Conservation (phyloP, 2,888 invertebrate species). For the Apotomis betuletana region DNA sequence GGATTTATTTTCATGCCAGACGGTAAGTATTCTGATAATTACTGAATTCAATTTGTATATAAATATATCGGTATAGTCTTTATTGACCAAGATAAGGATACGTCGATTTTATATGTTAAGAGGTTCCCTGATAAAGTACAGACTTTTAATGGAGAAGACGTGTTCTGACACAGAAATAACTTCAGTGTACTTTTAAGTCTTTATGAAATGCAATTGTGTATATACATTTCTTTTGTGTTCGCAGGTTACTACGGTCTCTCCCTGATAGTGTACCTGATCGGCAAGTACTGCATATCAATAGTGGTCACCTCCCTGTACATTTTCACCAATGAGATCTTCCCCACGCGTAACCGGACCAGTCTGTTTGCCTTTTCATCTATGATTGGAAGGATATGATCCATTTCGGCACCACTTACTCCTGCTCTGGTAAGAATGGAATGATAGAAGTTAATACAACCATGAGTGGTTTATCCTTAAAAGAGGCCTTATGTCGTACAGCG, state of each 20-base stretch:
- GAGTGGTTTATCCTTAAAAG: no score
- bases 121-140: no score
- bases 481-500: no score
- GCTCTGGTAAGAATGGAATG: constrained; percentile 65
- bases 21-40: constrained; percentile 55
- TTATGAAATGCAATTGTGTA: no score
- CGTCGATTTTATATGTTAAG: no score
- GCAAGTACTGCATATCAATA: constrained; percentile 83
- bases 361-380: constrained; percentile 85
- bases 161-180: no score
- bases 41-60: no score
- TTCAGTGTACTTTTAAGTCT: no score
- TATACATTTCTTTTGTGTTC: no score
- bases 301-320: constrained; percentile 83
- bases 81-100: no score
- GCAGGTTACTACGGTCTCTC: constrained; percentile 46
- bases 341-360: constrained; percentile 84
- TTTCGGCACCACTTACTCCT: constrained; percentile 85
- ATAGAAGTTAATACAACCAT: no score
- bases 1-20: constrained; percentile 58
- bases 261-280: constrained; percentile 76
- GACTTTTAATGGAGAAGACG: no score
- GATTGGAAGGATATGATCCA: constrained; percentile 85
- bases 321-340: constrained; percentile 85
- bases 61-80: neutral